These are phyloP conservation scores for Brachyistius frenatus DNA, from an alignment of 2,113 vertebrate genomes.

Conservation along the genomic window DNA sequence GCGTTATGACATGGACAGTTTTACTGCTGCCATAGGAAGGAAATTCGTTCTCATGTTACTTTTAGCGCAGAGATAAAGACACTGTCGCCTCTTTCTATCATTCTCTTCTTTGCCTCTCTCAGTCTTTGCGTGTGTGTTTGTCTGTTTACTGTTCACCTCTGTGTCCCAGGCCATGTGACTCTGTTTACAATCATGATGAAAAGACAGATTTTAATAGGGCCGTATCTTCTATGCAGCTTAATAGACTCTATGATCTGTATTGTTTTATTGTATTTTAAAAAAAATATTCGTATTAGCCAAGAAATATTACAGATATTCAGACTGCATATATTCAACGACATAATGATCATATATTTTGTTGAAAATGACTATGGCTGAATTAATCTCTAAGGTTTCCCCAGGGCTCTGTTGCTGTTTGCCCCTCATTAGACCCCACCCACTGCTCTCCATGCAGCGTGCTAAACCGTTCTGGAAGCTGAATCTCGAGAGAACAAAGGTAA, in stretches of 20 bases:
- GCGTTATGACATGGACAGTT: conserved; percentile 77
- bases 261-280: background rate
- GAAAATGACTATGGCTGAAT: background rate
- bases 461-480: too few relatives aligned
- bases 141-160: conserved; percentile 4
- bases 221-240: background rate
- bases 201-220: conserved; percentile 4
- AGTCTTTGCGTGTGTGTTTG: conserved; percentile 16
- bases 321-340: background rate
- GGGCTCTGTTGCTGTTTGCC: background rate
- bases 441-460: background rate
- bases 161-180: background rate
- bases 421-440: background rate
- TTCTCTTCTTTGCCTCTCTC: conserved; percentile 18
- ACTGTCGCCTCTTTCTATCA: conserved; percentile 15
- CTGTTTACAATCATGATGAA: conserved; percentile 10
- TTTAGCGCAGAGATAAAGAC: conserved; percentile 41
- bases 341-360: background rate
- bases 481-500: too few relatives aligned
- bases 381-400: background rate
- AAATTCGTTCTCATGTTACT: conserved; percentile 71
- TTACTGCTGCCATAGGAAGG: conserved; percentile 72
- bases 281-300: background rate
- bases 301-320: background rate
- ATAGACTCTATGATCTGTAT: background rate